A percentile compares a stretch with the other conserved stretches of the same genome.
Evolutionary conservation across 2,888 invertebrate genomes (phyloP).

Genomic region (Nomada ferruginata): DNA sequence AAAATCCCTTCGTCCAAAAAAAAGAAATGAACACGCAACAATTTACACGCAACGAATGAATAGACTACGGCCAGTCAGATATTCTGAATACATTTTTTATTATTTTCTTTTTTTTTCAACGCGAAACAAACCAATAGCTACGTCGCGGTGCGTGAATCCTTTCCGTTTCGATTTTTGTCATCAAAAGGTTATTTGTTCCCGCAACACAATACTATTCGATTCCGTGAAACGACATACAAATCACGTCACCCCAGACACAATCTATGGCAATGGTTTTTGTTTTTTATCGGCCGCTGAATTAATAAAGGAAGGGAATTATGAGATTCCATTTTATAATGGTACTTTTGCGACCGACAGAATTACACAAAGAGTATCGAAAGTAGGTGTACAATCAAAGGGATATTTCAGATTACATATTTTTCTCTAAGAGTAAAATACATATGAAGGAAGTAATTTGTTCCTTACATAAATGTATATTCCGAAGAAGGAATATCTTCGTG

Average conservation of each 20-base stretch:
- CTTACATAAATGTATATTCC: too few species aligned
- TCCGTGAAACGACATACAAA: slow-evolving; percentile 44
- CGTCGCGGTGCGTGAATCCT: slow-evolving; percentile 62
- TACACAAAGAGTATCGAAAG: too few species aligned
- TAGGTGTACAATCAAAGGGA: too few species aligned
- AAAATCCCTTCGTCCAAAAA: not conserved
- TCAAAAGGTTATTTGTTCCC: slow-evolving; percentile 54
- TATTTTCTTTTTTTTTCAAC: slow-evolving; percentile 1
- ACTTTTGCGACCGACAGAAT: not conserved
- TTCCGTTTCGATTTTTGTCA: slow-evolving; percentile 53
- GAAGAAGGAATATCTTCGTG: too few species aligned
- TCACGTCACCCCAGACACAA: slow-evolving; percentile 22
- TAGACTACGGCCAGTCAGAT: not conserved
- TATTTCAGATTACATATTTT: too few species aligned
- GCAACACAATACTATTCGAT: slow-evolving; percentile 46
- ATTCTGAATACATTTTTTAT: slow-evolving; percentile 39
- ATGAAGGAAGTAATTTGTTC: too few species aligned
- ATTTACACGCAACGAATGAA: slow-evolving; percentile 32
- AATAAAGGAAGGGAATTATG: not conserved
- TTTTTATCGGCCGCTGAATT: slow-evolving; percentile 21
- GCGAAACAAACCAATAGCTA: slow-evolving; percentile 39
- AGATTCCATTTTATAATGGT: not conserved
- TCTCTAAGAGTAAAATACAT: too few species aligned
- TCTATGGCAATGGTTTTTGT: slow-evolving; percentile 20
- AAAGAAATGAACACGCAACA: slow-evolving; percentile 7